Percentiles rank a stretch among this genome's conserved stretches.
Conservation (phyloP, 1,140 invertebrate species). For the Paramacrobiotus metropolitanus region DNA sequence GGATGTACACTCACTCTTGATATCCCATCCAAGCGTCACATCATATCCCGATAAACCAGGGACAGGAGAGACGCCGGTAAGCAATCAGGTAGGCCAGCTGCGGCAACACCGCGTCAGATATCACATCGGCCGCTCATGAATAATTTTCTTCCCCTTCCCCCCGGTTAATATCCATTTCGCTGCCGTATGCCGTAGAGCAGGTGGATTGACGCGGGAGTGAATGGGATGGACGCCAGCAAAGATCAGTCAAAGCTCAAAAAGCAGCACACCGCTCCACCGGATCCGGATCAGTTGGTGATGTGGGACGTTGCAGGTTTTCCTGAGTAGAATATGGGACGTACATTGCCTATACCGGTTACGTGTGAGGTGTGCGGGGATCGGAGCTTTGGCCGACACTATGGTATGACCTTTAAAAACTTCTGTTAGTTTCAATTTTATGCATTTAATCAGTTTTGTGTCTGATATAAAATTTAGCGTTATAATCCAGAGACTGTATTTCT, state of each 20-base stretch:
- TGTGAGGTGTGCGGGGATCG: slow-evolving; percentile 20
- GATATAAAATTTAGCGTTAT: background rate
- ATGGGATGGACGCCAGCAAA: background rate
- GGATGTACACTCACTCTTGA: no score
- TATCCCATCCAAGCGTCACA: no score
- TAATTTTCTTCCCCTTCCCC: no score
- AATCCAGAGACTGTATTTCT: no score
- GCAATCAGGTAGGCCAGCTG: no score
- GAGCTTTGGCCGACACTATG: slow-evolving; percentile 22
- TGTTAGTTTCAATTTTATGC: background rate
- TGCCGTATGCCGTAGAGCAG: no score
- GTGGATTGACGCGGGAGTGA: no score
- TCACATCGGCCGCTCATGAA: no score
- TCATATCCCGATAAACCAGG: no score
- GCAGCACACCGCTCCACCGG: background rate
- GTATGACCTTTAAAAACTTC: slow-evolving; percentile 5
- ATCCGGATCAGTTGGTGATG: background rate
- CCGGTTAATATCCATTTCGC: no score
- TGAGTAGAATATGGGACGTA: slow-evolving; percentile 27
- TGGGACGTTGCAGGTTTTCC: background rate
- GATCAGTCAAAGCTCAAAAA: slow-evolving; percentile 4
- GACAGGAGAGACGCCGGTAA: no score
- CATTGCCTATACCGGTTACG: slow-evolving; percentile 35
- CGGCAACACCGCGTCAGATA: no score
- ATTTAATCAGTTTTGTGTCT: background rate